Evolutionary conservation across 2,113 vertebrate genomes (phyloP).

Genomic region (Okapia johnstoni): DNA sequence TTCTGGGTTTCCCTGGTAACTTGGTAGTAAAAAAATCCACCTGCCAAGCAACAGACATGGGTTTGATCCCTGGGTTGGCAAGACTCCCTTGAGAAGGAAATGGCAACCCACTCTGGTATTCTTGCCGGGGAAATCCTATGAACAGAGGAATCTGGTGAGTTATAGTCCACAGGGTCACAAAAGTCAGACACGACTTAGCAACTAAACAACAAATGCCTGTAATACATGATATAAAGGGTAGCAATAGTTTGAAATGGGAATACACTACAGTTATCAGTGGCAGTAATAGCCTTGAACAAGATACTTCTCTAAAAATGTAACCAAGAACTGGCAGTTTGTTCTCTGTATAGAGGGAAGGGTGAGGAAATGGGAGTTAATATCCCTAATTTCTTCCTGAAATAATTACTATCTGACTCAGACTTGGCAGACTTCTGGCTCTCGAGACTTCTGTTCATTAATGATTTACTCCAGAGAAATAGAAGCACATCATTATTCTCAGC

Average conservation of each 20-base stretch:
- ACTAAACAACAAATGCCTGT: not conserved
- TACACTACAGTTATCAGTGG: not conserved
- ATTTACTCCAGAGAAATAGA: not conserved
- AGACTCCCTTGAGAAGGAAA: not conserved
- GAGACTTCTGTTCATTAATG: not conserved
- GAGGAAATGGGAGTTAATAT: not conserved
- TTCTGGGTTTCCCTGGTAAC: not conserved
- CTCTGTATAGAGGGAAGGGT: not conserved
- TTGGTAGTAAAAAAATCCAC: not conserved
- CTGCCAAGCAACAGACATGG: not conserved
- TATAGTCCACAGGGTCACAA: not conserved
- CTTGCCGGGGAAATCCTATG: not conserved
- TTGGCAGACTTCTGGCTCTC: not conserved
- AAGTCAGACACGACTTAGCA: not conserved
- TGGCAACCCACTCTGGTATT: not conserved
- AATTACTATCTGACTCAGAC: not conserved
- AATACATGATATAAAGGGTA: not conserved
- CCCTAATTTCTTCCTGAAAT: not conserved
- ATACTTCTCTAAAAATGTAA: not conserved
- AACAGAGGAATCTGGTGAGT: not conserved
- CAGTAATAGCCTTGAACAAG: not conserved
- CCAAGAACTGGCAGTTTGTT: not conserved
- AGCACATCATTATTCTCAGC: not conserved
- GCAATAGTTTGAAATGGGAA: not conserved
- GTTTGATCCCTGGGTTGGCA: not conserved